Percentiles rank a stretch among this genome's conserved stretches.
These are phyloP conservation scores for Odontamblyopus lacepedii DNA, from an alignment of 2,797 vertebrate species.

Conservation along the genomic window DNA sequence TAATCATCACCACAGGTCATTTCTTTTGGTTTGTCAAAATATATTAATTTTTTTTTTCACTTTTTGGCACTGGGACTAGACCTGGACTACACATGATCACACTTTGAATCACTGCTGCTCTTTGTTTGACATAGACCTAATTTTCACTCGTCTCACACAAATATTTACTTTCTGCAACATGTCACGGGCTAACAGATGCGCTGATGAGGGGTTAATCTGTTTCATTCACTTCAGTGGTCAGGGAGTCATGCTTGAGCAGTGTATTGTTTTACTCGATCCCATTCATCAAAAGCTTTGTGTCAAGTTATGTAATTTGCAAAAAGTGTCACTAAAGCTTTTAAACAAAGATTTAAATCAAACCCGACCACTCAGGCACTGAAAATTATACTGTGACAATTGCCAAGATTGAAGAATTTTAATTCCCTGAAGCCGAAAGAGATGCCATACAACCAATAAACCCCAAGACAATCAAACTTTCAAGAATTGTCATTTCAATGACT, in stretches of 20 bases:
- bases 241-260: not conserved
- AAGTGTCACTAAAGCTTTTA: not conserved
- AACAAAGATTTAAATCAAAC: constrained; percentile 5
- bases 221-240: constrained; percentile 1
- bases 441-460: not conserved
- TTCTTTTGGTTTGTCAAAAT: too few relatives aligned
- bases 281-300: constrained; percentile 6
- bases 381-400: not conserved
- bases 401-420: not conserved
- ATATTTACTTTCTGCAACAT: not conserved
- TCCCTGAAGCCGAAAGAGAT: not conserved
- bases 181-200: not conserved
- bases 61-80: too few relatives aligned
- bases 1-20: too few relatives aligned
- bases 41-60: too few relatives aligned
- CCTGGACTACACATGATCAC: too few relatives aligned
- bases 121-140: not conserved
- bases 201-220: not conserved
- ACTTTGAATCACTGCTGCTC: too few relatives aligned
- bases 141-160: not conserved
- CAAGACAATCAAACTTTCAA: not conserved
- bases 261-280: not conserved
- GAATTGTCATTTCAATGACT: not conserved
- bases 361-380: constrained; percentile 1
- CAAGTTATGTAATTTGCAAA: not conserved